Base-by-base conservation (phyloP, 2,113 vertebrate genomes). In the Australoheros scitulus region DNA sequence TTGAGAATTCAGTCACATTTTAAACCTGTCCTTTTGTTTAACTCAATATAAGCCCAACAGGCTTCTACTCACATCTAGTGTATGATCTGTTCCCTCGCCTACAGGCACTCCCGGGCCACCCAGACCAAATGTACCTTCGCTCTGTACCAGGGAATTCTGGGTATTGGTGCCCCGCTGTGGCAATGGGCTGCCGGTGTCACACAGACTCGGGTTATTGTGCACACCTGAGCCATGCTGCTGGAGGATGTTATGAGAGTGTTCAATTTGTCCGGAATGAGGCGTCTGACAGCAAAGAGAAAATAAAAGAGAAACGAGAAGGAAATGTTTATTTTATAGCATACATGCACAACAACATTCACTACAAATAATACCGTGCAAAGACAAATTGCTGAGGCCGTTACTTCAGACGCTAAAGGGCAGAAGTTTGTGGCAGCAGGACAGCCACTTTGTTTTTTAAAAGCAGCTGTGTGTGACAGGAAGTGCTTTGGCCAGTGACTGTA, bases 41-140 rank as follows among this genome's bases (percentile, higher is more conserved):
- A 26, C 24, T 43, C 17, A 43, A 18, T 11, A 60, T 2, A 7
- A 60, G 24, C 52, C 10, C 43, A 10, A 15, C 43, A n/a, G 32
- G 47, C 32, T 59, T 41, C 32, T 36, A 96, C 97, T 98, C 92
- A 99, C 98, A 13, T 99, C 97, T 20, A 99, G 95, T 13, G 97
- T 90, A 3, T 97, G 96, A 80, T 99, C 98, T 0, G 97, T 91
- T 58, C 96, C 97, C 1, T 98, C 98, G 4, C 96, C 97, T 0
- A 85, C 93, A 20, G 95, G 82, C 0, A 93, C 94, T 2, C 95
- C 92, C 8, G 96, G 86, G 61, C 93, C 83, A 2, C 94, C 92
- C 0, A 97, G 89, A 18, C 93, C 95, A 50, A 98, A 98, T 64
- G 96, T 64, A 61, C 89, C 88, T 18, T 96, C 95, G 7, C 87